Evolutionary conservation across 2,888 invertebrate species (phyloP).

Genomic region (Trisateles emortualis): DNA sequence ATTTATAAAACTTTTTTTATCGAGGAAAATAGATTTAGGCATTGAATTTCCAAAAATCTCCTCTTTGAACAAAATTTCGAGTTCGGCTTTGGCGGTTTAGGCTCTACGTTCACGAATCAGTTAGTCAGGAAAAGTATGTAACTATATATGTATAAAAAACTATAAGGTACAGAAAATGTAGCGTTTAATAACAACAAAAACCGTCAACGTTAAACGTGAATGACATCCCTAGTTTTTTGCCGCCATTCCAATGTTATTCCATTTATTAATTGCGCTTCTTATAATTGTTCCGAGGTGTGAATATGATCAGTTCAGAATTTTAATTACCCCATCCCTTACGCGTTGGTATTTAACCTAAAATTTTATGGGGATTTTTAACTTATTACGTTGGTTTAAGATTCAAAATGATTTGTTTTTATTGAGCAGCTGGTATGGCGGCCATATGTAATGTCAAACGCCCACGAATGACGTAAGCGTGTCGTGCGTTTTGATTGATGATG

Average conservation of each 20-base stretch:
- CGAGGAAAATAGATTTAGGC: no score
- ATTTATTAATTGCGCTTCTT: conserved; percentile 55
- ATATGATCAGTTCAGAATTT: conserved; percentile 74
- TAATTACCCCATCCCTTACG: conserved; percentile 79
- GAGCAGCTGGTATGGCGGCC: conserved; percentile 46
- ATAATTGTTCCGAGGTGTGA: conserved; percentile 66
- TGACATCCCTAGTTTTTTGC: conserved; percentile 51
- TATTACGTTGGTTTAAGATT: conserved; percentile 47
- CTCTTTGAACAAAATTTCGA: no score
- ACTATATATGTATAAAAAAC: no score
- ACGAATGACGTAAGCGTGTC: conserved; percentile 69
- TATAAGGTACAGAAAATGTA: no score
- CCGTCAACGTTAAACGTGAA: conserved; percentile 25
- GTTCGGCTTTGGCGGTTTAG: no score
- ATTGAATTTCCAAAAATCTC: no score
- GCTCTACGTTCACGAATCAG: no score
- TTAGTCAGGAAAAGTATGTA: no score
- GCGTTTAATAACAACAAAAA: conserved; percentile 18
- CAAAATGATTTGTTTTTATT: conserved; percentile 39
- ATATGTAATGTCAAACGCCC: conserved; percentile 65
- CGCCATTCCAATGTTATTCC: conserved; percentile 46
- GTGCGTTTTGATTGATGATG: conserved; percentile 43
- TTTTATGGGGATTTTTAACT: conserved; percentile 59
- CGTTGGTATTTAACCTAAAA: conserved; percentile 80
- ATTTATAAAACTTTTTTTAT: no score